Evolutionary conservation across 2,888 invertebrate species (phyloP).

Genomic region (Spodoptera littoralis): DNA sequence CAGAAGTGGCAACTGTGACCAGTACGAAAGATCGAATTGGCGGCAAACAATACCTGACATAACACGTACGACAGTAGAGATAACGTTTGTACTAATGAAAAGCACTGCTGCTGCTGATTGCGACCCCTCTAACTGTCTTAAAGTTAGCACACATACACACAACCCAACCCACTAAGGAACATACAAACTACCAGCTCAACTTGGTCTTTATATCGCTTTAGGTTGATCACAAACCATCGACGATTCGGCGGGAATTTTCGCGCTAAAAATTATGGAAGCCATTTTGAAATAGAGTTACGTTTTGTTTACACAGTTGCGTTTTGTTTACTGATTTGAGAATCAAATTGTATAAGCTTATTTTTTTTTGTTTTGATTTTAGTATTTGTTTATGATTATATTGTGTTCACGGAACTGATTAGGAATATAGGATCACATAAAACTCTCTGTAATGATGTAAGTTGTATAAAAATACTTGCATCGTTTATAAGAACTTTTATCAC

Average conservation of each 20-base stretch:
- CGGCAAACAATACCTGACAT: conserved; percentile 69
- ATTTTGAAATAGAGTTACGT: background rate
- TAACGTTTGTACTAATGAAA: conserved; percentile 87
- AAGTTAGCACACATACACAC: conserved; percentile 78
- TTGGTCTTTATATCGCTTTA: conserved; percentile 59
- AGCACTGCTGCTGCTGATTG: conserved; percentile 83
- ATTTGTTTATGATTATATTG: too few relatives aligned
- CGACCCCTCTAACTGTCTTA: conserved; percentile 87
- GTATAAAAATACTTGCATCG: too few relatives aligned
- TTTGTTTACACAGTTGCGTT: too few relatives aligned
- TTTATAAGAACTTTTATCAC: too few relatives aligned
- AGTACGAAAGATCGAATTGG: conserved; percentile 11
- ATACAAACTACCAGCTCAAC: conserved; percentile 46
- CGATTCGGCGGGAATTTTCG: conserved; percentile 1
- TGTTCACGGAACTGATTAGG: too few relatives aligned
- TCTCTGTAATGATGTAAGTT: too few relatives aligned
- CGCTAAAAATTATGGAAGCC: background rate
- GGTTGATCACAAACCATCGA: conserved; percentile 14
- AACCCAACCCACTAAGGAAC: conserved; percentile 55
- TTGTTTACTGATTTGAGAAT: too few relatives aligned
- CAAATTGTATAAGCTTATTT: too few relatives aligned
- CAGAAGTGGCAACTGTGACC: background rate
- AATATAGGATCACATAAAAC: too few relatives aligned
- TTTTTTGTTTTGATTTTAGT: too few relatives aligned
- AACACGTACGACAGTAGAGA: conserved; percentile 73